These are phyloP conservation scores for Drosophila mayri DNA, from an alignment of 1,140 invertebrate species.

Conservation along the genomic window DNA sequence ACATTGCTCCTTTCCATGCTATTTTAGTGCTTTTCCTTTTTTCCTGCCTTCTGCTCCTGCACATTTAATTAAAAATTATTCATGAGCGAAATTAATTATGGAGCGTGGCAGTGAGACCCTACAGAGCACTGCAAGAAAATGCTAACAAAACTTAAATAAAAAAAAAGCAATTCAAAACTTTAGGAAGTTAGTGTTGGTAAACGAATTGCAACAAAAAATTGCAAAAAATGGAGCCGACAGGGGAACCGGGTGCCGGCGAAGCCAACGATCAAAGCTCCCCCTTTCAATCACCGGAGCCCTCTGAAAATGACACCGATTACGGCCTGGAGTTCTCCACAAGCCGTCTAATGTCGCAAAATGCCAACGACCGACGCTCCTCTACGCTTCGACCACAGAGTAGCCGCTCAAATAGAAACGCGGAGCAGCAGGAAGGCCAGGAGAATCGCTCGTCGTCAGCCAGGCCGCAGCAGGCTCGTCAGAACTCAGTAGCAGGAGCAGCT, in stretches of 20 bases:
- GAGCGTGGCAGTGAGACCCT: slow-evolving; percentile 14
- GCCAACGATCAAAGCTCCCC: too few species aligned
- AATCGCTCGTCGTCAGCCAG: neutral
- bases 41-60: slow-evolving; percentile 20
- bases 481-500: neutral
- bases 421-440: neutral
- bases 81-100: slow-evolving; percentile 67
- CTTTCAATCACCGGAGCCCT: slow-evolving; percentile 21
- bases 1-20: slow-evolving; percentile 39
- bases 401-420: neutral
- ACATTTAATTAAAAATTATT: slow-evolving; percentile 68
- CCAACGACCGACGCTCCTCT: slow-evolving; percentile 35
- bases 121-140: slow-evolving; percentile 22
- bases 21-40: slow-evolving; percentile 33
- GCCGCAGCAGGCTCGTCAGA: neutral
- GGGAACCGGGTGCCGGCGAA: too few species aligned
- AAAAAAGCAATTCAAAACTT: neutral
- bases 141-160: neutral
- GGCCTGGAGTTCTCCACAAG: slow-evolving; percentile 69
- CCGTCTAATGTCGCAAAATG: slow-evolving; percentile 13
- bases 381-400: slow-evolving; percentile 14
- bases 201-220: too few species aligned
- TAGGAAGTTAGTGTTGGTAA: neutral
- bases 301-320: slow-evolving; percentile 33
- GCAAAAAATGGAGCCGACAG: too few species aligned